Percentiles rank a stretch among this genome's conserved stretches.
Evolutionary conservation across 2,113 vertebrate species (phyloP).

Genomic region (Perca fluviatilis): DNA sequence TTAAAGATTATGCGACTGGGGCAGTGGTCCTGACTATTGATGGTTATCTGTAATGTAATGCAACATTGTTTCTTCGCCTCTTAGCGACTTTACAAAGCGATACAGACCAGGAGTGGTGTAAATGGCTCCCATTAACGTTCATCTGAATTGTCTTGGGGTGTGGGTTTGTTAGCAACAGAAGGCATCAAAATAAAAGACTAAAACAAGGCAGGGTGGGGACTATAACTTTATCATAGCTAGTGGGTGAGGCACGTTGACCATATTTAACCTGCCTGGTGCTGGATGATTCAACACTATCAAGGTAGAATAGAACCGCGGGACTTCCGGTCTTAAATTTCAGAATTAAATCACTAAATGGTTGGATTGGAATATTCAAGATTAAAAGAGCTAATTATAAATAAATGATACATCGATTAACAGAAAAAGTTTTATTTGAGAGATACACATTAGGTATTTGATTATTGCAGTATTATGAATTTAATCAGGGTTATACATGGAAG

Average conservation of each 20-base stretch:
- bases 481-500: background rate
- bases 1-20: no score
- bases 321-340: slow-evolving; percentile 39
- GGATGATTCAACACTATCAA: slow-evolving; percentile 43
- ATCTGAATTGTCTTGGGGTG: background rate
- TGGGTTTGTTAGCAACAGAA: slow-evolving; percentile 5
- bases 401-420: background rate
- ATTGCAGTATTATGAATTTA: background rate
- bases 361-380: no score
- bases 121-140: background rate
- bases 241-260: slow-evolving; percentile 74
- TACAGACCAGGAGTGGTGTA: background rate
- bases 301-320: background rate
- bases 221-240: slow-evolving; percentile 44
- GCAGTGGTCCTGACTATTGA: background rate
- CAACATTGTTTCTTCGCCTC: background rate
- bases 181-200: slow-evolving; percentile 5
- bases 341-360: slow-evolving; percentile 21
- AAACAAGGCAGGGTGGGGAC: slow-evolving; percentile 70
- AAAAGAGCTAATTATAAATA: background rate
- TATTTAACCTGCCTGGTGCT: slow-evolving; percentile 50
- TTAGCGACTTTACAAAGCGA: background rate
- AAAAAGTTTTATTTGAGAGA: background rate
- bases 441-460: background rate
- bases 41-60: background rate